Percentiles rank a stretch among this genome's conserved stretches.
These are phyloP conservation scores for Gisinianus flammeolus DNA, from an alignment of 2,888 invertebrate genomes.

Conservation along the genomic window DNA sequence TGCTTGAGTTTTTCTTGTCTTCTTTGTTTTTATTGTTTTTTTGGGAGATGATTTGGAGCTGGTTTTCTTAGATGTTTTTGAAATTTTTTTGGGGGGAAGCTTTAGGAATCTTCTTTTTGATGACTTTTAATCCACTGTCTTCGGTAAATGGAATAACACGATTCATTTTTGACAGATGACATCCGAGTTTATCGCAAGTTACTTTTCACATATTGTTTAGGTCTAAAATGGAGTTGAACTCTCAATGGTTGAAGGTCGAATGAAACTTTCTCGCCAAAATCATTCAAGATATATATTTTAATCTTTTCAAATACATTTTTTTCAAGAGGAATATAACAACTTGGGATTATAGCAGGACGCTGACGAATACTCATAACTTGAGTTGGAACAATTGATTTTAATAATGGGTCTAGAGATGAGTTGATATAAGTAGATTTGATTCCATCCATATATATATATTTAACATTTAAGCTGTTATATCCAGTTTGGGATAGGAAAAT, in stretches of 20 bases:
- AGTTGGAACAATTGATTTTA: not conserved
- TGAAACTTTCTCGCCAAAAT: not conserved
- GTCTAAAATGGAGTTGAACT: not conserved
- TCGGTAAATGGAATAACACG: no score
- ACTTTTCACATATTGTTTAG: not conserved
- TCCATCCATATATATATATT: not conserved
- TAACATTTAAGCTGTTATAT: not conserved
- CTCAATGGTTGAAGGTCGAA: not conserved
- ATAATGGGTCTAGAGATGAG: not conserved
- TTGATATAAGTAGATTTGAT: not conserved
- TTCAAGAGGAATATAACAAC: not conserved
- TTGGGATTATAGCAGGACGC: not conserved
- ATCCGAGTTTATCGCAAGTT: not conserved
- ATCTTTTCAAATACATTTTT: not conserved
- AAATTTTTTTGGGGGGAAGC: no score
- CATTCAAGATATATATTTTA: not conserved
- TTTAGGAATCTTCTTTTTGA: no score
- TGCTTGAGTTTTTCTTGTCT: no score
- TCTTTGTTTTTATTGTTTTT: no score
- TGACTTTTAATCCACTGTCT: no score
- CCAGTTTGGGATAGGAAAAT: not conserved
- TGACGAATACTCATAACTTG: not conserved
- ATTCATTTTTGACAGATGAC: not conserved
- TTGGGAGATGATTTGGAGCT: no score
- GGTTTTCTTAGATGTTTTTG: no score